Percentiles rank a stretch among this genome's conserved stretches.
phyloP scores from a whole-genome alignment of 2,797 vertebrate species.

The Sphenopsis melanotis region DNA sequence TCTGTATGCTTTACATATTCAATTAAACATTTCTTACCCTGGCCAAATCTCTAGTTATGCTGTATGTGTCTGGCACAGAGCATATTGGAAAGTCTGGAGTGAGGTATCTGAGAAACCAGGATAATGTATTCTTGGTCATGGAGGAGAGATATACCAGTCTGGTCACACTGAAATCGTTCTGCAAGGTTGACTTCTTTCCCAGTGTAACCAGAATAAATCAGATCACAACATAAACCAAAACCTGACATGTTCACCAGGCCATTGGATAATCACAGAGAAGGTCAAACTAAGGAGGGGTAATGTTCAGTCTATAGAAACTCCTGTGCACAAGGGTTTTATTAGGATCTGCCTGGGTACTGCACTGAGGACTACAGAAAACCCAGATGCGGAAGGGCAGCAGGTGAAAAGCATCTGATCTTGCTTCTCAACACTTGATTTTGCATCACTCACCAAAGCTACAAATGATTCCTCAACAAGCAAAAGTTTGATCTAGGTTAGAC shows the following conservation, averaged over 20 bases:
- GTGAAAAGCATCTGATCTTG: neutral
- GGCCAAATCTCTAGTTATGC: neutral
- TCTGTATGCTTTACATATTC: neutral
- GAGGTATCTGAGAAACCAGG: neutral
- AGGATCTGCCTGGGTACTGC: neutral
- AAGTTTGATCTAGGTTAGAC: neutral
- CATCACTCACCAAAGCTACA: neutral
- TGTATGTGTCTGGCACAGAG: neutral
- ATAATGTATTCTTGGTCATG: neutral
- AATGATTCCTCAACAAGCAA: neutral
- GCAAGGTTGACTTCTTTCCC: neutral
- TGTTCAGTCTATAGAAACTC: neutral
- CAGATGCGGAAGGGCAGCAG: neutral
- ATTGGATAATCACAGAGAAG: neutral
- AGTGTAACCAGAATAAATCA: neutral
- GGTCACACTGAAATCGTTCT: neutral
- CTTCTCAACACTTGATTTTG: neutral
- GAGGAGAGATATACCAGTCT: neutral
- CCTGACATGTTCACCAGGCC: neutral
- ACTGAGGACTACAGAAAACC: neutral
- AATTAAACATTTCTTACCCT: neutral
- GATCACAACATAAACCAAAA: neutral
- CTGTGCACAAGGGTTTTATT: neutral
- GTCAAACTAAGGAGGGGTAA: neutral
- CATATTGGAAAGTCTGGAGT: neutral